These are phyloP conservation scores for Gobiocypris rarus DNA, from an alignment of 2,113 vertebrate genomes.

Conservation along the genomic window DNA sequence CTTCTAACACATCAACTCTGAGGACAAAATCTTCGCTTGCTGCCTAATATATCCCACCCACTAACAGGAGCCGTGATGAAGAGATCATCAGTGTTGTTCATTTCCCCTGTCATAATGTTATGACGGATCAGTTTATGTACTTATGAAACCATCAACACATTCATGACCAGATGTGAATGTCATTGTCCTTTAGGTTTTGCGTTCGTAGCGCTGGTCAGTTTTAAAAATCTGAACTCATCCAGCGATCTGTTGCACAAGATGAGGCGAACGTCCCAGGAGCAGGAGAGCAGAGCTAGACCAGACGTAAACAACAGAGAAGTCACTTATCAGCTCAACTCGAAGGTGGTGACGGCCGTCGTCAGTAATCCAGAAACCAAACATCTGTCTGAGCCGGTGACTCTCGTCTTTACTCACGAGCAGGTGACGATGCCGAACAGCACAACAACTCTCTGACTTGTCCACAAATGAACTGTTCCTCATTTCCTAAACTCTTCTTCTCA, in stretches of 20 bases:
- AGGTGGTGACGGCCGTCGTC: conserved; percentile 74
- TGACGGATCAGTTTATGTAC: background rate
- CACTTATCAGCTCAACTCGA: conserved; percentile 64
- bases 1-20: too few relatives aligned
- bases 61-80: too few relatives aligned
- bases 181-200: conserved; percentile 66
- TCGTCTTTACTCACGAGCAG: conserved; percentile 73
- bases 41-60: too few relatives aligned
- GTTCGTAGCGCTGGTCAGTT: conserved; percentile 75
- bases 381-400: conserved; percentile 64
- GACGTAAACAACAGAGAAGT: background rate
- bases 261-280: too few relatives aligned
- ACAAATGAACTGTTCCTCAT: too few relatives aligned
- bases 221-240: conserved; percentile 68
- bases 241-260: conserved; percentile 56
- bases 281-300: background rate
- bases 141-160: background rate
- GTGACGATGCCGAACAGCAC: conserved; percentile 48
- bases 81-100: too few relatives aligned
- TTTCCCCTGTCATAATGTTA: too few relatives aligned
- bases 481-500: too few relatives aligned
- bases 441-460: background rate
- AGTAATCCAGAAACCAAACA: conserved; percentile 70
- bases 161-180: background rate
- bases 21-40: too few relatives aligned